phyloP scores from a whole-genome alignment of 37 sponge, comb jelly and placozoan species.

The Hexactinellida sp. region DNA sequence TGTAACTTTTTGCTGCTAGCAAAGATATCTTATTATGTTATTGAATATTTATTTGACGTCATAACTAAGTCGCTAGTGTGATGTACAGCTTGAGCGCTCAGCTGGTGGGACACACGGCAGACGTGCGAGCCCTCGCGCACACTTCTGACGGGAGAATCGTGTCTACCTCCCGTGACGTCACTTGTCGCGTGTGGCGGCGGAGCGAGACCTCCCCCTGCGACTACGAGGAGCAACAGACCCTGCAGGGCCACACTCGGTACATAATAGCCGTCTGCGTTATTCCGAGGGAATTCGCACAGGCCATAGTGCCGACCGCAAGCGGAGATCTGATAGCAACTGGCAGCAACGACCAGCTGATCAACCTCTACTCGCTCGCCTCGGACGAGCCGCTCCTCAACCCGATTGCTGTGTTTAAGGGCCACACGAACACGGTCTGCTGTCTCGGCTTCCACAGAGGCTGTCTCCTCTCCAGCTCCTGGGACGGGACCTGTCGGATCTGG shows the following conservation, averaged over 20 bases:
- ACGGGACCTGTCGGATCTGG: not conserved
- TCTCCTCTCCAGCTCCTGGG: conserved; percentile 12
- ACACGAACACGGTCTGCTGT: not conserved
- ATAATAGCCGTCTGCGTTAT: not conserved
- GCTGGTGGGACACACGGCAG: not conserved
- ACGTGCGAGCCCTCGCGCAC: not conserved
- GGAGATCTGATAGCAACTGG: not conserved
- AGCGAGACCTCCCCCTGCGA: not conserved
- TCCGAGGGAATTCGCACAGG: not conserved
- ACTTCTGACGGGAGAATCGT: not conserved
- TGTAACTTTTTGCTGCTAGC: too few relatives aligned
- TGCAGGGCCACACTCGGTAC: not conserved
- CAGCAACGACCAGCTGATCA: not conserved
- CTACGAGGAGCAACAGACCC: not conserved
- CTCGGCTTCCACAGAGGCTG: not conserved
- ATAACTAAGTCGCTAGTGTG: not conserved
- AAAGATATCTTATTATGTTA: too few relatives aligned
- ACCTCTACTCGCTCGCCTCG: not conserved
- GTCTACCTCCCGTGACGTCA: not conserved
- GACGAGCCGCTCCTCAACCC: not conserved
- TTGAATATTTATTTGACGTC: too few relatives aligned
- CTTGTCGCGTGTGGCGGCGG: not conserved
- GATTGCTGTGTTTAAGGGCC: not conserved
- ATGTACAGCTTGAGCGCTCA: not conserved
- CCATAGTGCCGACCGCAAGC: not conserved